Base-by-base conservation (phyloP, 2,797 vertebrate genomes). In the Tachyglossus aculeatus region DNA sequence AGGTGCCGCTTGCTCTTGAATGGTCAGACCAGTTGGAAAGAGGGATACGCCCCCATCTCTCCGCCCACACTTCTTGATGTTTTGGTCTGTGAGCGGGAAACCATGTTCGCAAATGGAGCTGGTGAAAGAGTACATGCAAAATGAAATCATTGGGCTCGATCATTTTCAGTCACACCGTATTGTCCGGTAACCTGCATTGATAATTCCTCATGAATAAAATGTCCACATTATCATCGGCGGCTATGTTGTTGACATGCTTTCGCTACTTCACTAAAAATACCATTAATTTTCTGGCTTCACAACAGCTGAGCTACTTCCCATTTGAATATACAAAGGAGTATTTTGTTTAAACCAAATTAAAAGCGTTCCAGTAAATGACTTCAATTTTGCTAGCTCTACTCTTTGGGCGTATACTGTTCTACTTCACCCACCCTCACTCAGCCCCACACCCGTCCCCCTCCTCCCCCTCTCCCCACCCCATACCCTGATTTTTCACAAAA, bases 271-370 rank as follows among this genome's bases (percentile, higher is more conserved):
- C 88, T 91, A 91, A 91, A 93, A 93, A 91, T 89, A 86, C 81
- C 85, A 92, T 93, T 93, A 91, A 90, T 92, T 91, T 90, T 86
- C 90, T 93, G 91, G 89, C 91, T 91, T 90, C 89, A 90, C 84
- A 94, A 92, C 88, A 92, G 91, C 91, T 93, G 90, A 92, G 89
- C 89, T 91, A 89, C 75, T 90, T 82, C 24, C 72, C 19, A 89
- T 92, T 88, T 92, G 90, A 93, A 92, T 92, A 93, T 91, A 93
- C 86, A 91, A 92, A 93, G 81, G 87, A 90, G 78, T 85, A 91
- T 91, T 93, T 92, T 92, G 92, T 93, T 93, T 93, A 93, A 94
- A 92, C 76, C 88, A 93, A 93, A 93, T 94, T 93, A 93, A 92
- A 94, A 92, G 78, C 9, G 88, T 93, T 94, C 91, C 91, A 90